Percentiles rank a stretch among this genome's conserved stretches.
Conservation (phyloP, 2,113 vertebrate genomes). For the Sisor rabdophorus region DNA sequence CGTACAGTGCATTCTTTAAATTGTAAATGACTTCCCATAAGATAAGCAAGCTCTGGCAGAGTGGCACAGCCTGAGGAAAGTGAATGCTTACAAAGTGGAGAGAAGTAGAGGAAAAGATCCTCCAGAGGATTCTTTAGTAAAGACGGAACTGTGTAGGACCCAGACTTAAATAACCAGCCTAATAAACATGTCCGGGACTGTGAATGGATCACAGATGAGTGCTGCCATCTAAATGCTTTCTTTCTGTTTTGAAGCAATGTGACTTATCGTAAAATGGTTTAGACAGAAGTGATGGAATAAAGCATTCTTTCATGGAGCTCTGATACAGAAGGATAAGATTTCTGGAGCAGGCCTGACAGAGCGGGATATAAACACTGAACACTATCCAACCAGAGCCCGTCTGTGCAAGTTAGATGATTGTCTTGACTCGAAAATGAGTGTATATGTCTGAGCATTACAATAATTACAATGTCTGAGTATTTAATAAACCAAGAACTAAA, state of each 20-base stretch:
- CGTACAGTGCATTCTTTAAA: constrained; percentile 8
- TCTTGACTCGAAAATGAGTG: constrained; percentile 37
- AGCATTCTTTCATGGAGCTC: constrained; percentile 44
- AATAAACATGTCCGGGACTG: constrained; percentile 42
- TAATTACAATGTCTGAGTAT: constrained; percentile 25
- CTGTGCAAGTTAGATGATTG: constrained; percentile 27
- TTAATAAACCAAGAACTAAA: constrained; percentile 10
- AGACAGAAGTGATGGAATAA: constrained; percentile 49
- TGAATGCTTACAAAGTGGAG: constrained; percentile 25
- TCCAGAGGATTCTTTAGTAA: constrained; percentile 33
- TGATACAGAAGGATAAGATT: constrained; percentile 43
- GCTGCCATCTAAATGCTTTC: constrained; percentile 46
- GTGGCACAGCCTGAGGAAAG: constrained; percentile 14
- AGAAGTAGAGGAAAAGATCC: constrained; percentile 25
- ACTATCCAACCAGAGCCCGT: constrained; percentile 24
- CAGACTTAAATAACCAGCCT: constrained; percentile 41
- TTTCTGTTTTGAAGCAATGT: constrained; percentile 40
- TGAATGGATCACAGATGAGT: constrained; percentile 46
- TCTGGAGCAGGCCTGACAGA: constrained; percentile 33
- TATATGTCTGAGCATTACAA: constrained; percentile 16
- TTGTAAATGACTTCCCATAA: constrained; percentile 39
- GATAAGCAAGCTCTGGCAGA: constrained; percentile 37
- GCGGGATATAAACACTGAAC: constrained; percentile 37
- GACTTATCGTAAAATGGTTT: constrained; percentile 45
- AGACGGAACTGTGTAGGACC: constrained; percentile 18